phyloP scores from a whole-genome alignment of 2,797 vertebrate species.

The Pachyuromys duprasi region DNA sequence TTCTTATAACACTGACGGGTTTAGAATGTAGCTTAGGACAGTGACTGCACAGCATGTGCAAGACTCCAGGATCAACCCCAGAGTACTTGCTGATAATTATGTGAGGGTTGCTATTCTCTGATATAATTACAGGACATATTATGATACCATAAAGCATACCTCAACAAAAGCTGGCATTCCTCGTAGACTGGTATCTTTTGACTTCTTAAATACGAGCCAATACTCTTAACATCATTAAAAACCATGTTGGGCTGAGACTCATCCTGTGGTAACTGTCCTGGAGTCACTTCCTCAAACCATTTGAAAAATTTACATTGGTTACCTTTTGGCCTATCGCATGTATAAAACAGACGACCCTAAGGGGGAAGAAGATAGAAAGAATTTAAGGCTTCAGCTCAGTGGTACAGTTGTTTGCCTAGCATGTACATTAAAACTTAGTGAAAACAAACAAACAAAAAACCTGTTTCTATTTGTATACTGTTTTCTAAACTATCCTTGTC shows the following conservation, averaged over 20 bases:
- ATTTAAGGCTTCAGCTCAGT: neutral
- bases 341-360: constrained; percentile 89
- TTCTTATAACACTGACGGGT: neutral
- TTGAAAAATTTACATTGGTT: constrained; percentile 89
- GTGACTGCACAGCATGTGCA: neutral
- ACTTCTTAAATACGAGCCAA: constrained; percentile 86
- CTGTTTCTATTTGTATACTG: neutral
- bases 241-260: constrained; percentile 60
- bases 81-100: neutral
- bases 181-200: constrained; percentile 87
- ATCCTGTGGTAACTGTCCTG: constrained; percentile 19
- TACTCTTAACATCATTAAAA: constrained; percentile 85
- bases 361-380: neutral
- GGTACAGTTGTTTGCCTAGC: neutral
- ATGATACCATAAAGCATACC: constrained; percentile 80
- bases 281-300: constrained; percentile 86
- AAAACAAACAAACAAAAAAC: neutral
- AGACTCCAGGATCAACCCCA: neutral
- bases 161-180: constrained; percentile 88
- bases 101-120: neutral
- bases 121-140: neutral
- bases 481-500: neutral
- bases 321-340: constrained; percentile 87
- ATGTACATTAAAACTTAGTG: neutral
- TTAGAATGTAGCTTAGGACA: neutral